Percentiles rank a stretch among this genome's conserved stretches.
Conservation (phyloP, 2,113 vertebrate genomes). For the Rousettus leschenaultii region DNA sequence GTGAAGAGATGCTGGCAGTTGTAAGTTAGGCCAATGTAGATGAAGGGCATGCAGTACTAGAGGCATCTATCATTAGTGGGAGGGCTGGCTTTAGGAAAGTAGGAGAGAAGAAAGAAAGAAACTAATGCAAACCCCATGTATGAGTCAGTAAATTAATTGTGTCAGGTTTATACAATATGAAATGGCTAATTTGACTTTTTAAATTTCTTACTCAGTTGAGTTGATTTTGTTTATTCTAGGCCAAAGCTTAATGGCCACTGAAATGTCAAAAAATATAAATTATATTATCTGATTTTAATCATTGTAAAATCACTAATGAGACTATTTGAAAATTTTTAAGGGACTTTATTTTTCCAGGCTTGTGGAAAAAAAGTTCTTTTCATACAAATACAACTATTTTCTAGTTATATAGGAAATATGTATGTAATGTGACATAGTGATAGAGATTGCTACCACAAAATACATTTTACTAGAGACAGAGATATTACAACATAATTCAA, state of each 20-base stretch:
- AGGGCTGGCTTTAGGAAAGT: neutral
- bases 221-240: neutral
- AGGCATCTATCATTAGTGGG: neutral
- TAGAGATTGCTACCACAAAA: neutral
- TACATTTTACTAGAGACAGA: neutral
- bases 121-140: neutral
- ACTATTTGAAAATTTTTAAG: neutral
- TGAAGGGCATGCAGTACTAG: neutral
- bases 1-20: neutral
- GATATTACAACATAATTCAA: neutral
- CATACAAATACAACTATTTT: constrained; percentile 5
- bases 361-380: neutral
- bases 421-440: neutral
- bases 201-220: neutral
- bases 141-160: neutral
- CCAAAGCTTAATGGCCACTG: neutral
- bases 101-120: neutral
- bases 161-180: neutral
- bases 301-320: neutral
- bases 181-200: neutral
- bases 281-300: neutral
- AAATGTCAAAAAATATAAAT: neutral
- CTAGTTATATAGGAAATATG: neutral
- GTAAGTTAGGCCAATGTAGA: neutral
- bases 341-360: neutral